These are phyloP conservation scores for Ariolimax columbianus DNA, from an alignment of 2,888 invertebrate genomes.

Conservation along the genomic window DNA sequence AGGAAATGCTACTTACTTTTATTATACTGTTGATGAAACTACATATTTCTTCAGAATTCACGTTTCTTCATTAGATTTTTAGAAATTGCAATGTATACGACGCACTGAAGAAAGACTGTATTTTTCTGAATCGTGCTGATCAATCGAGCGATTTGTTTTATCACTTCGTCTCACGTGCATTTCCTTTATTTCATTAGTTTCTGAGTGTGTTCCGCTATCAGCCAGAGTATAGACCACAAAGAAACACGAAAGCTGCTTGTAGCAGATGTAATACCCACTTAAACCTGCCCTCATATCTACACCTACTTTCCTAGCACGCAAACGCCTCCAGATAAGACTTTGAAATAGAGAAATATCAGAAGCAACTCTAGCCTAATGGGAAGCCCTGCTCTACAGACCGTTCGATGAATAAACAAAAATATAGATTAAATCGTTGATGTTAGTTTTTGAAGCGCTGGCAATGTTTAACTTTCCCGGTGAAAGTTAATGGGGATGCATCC, in stretches of 20 bases:
- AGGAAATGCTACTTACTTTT: no score
- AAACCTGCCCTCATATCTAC: not conserved
- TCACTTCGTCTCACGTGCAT: no score
- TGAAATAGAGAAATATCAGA: not conserved
- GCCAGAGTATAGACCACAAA: not conserved
- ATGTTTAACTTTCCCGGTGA: constrained; percentile 29
- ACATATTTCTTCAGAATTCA: no score
- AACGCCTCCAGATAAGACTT: not conserved
- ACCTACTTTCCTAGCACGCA: not conserved
- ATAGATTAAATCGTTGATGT: not conserved
- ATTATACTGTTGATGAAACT: no score
- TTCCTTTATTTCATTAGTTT: no score
- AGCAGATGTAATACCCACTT: not conserved
- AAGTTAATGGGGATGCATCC: constrained; percentile 22
- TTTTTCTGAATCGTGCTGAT: no score
- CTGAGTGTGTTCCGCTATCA: no score
- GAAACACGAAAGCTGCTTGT: not conserved
- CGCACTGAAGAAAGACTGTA: no score
- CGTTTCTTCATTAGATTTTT: no score
- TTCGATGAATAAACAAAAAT: not conserved
- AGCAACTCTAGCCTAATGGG: not conserved
- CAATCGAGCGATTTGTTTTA: no score
- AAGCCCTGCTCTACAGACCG: not conserved
- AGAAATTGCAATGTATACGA: no score
- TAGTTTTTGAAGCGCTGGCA: not conserved